Conservation (phyloP, 2,888 invertebrate species). For the Halictus ligatus region DNA sequence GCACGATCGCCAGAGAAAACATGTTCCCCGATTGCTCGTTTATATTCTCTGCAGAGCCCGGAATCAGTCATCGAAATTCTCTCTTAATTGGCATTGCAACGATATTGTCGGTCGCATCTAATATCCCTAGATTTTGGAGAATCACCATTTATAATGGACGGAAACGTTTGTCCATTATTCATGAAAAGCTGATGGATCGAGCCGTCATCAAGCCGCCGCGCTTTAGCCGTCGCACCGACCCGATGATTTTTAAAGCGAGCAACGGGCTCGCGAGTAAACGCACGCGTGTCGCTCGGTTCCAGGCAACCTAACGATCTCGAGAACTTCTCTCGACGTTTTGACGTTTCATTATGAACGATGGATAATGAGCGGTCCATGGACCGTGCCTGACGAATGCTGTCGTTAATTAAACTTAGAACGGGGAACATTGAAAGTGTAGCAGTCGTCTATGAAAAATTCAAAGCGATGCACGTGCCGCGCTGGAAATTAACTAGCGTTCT, state of each 20-base stretch:
- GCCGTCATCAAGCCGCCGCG: constrained; percentile 3
- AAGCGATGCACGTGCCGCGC: not conserved
- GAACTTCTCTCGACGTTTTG: constrained; percentile 37
- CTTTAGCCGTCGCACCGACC: not conserved
- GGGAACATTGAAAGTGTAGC: not conserved
- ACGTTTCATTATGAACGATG: constrained; percentile 25
- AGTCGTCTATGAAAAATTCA: not conserved
- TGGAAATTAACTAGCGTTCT: constrained; percentile 8
- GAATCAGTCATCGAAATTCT: not conserved
- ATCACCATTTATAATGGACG: constrained; percentile 43
- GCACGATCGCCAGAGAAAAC: not conserved
- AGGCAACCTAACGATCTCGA: constrained; percentile 15
- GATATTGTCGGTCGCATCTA: constrained; percentile 9
- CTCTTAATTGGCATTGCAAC: constrained; percentile 16
- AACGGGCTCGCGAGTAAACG: constrained; percentile 18
- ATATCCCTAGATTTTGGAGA: constrained; percentile 22
- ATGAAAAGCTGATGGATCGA: constrained; percentile 29
- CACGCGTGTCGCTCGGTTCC: not conserved
- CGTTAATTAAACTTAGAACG: constrained; percentile 34
- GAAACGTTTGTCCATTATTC: constrained; percentile 46
- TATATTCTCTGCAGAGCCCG: not conserved
- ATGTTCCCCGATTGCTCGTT: not conserved
- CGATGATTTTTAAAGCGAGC: constrained; percentile 26
- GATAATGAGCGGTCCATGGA: constrained; percentile 16
- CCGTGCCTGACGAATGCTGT: constrained; percentile 7